Conservation (phyloP, 2,888 invertebrate species). For the Esperia sulphurella region DNA sequence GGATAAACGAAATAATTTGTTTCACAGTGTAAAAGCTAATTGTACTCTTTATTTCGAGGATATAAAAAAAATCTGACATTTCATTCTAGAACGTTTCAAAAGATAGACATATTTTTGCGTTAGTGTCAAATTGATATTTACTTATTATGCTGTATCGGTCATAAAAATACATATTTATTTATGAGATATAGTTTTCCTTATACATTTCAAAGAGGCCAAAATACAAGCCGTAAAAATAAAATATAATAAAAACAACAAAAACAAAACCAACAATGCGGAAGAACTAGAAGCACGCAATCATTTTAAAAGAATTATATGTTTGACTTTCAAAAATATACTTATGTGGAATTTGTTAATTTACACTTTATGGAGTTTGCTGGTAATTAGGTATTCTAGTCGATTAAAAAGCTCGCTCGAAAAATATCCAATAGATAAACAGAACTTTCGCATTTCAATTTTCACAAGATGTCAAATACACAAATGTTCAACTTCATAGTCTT, state of each 20-base stretch:
- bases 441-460: too few relatives aligned
- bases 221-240: constrained; percentile 11
- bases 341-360: not conserved
- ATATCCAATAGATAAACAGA: too few relatives aligned
- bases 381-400: too few relatives aligned
- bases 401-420: too few relatives aligned
- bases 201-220: not conserved
- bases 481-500: too few relatives aligned
- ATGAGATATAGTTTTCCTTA: not conserved
- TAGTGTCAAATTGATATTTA: not conserved
- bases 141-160: too few relatives aligned
- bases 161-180: too few relatives aligned
- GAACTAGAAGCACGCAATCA: constrained; percentile 27
- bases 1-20: constrained; percentile 36
- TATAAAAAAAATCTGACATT: not conserved
- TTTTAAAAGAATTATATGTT: constrained; percentile 21
- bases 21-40: constrained; percentile 46
- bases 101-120: not conserved
- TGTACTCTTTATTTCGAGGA: constrained; percentile 39
- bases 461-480: too few relatives aligned
- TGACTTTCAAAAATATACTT: constrained; percentile 2
- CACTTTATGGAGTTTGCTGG: not conserved
- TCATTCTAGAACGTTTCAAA: not conserved
- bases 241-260: constrained; percentile 16
- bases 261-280: constrained; percentile 24